phyloP scores from a whole-genome alignment of 2,113 vertebrate species.

The Menidia beryllina region DNA sequence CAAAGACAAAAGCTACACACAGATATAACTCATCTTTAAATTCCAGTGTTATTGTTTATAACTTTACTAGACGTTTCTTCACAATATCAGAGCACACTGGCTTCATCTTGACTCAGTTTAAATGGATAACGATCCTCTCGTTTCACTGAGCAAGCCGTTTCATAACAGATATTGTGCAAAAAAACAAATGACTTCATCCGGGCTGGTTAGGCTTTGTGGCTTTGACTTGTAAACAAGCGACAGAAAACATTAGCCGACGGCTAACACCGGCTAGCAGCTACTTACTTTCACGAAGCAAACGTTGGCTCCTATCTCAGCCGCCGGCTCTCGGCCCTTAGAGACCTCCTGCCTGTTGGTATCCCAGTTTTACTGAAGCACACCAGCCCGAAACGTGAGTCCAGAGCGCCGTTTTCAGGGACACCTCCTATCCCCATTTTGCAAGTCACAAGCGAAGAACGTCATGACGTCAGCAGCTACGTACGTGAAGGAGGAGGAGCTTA shows the following conservation, averaged over 20 bases:
- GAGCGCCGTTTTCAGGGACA: background rate
- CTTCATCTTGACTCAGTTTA: background rate
- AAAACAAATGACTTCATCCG: background rate
- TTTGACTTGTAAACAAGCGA: constrained; percentile 1
- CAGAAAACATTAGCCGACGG: constrained; percentile 14
- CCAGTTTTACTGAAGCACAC: background rate
- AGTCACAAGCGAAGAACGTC: constrained; percentile 49
- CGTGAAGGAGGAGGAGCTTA: background rate
- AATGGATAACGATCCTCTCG: background rate
- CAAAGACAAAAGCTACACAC: background rate
- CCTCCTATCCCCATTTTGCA: constrained; percentile 58
- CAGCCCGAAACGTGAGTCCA: background rate
- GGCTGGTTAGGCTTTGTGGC: constrained; percentile 1
- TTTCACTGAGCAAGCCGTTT: background rate
- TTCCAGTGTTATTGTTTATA: background rate
- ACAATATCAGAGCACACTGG: background rate
- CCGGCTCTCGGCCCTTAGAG: background rate
- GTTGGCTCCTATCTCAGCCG: background rate
- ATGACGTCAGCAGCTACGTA: constrained; percentile 1
- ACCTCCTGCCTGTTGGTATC: background rate
- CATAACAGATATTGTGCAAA: background rate
- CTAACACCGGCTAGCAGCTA: background rate
- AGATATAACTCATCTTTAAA: background rate
- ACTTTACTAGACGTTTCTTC: background rate
- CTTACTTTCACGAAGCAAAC: constrained; percentile 54